Evolutionary conservation across 2,888 invertebrate species (phyloP).

Genomic region (Agrotis segetum): DNA sequence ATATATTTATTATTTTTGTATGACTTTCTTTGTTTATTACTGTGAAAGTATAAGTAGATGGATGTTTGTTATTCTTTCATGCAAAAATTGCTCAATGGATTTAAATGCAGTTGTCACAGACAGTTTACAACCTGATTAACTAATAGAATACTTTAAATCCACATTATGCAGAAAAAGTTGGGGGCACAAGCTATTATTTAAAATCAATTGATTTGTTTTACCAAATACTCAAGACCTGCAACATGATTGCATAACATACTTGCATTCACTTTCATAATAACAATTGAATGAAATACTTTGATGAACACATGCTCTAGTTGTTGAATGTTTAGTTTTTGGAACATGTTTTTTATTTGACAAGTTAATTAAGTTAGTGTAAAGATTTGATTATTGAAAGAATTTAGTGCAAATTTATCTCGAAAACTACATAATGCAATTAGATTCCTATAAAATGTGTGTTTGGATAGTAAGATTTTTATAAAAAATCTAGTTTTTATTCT

Average conservation of each 20-base stretch:
- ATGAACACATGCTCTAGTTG: conserved; percentile 6
- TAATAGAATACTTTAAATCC: no score
- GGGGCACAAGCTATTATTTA: no score
- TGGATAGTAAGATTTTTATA: not conserved
- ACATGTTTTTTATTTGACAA: conserved; percentile 4
- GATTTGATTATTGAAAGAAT: no score
- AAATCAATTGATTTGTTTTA: not conserved
- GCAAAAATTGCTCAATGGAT: no score
- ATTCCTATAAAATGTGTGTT: not conserved
- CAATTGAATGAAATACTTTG: conserved; percentile 14
- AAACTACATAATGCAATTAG: not conserved
- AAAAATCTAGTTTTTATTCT: not conserved
- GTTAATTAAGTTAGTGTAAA: no score
- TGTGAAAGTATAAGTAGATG: no score
- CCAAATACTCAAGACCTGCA: not conserved
- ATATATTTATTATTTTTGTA: not conserved
- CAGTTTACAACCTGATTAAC: no score
- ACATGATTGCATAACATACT: conserved; percentile 8
- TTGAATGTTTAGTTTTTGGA: not conserved
- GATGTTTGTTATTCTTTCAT: no score
- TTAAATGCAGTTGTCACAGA: no score
- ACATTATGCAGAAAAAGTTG: no score
- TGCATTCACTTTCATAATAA: conserved; percentile 15
- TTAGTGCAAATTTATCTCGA: no score
- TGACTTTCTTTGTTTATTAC: no score